These are phyloP conservation scores for Emmelina monodactyla DNA, from an alignment of 2,888 invertebrate species.

Conservation along the genomic window DNA sequence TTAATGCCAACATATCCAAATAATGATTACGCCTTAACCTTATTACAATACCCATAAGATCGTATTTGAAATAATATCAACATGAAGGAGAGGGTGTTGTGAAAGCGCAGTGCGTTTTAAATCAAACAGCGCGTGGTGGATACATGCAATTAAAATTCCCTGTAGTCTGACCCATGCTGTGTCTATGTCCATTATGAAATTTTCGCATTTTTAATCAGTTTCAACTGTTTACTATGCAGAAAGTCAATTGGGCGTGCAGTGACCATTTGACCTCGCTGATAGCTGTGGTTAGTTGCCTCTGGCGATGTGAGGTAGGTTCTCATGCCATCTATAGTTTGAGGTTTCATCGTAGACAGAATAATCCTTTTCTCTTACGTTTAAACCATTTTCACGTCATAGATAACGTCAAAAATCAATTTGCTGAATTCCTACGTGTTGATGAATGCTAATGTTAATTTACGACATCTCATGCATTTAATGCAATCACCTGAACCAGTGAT, in stretches of 20 bases:
- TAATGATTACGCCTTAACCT: constrained; percentile 8
- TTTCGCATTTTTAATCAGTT: constrained; percentile 18
- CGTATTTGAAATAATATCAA: neutral
- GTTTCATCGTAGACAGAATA: no score
- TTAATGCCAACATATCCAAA: constrained; percentile 34
- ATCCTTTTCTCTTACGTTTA: no score
- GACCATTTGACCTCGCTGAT: neutral
- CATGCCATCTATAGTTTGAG: no score
- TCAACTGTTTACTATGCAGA: neutral
- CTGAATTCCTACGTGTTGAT: no score
- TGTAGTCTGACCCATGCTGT: constrained; percentile 24
- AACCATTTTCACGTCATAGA: no score
- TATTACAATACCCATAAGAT: constrained; percentile 3
- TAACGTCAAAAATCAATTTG: no score
- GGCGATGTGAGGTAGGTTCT: constrained; percentile 18
- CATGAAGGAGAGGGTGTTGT: constrained; percentile 13
- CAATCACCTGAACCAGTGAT: constrained; percentile 44
- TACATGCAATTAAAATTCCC: constrained; percentile 46
- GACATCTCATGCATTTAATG: constrained; percentile 31
- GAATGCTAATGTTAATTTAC: no score
- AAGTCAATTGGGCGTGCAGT: constrained; percentile 1
- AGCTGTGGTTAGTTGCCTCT: constrained; percentile 10
- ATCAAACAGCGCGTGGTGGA: constrained; percentile 40
- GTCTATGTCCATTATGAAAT: constrained; percentile 25
- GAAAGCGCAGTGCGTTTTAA: constrained; percentile 30